Conservation (phyloP, 2,888 invertebrate genomes). For the Amorpha juglandis region DNA sequence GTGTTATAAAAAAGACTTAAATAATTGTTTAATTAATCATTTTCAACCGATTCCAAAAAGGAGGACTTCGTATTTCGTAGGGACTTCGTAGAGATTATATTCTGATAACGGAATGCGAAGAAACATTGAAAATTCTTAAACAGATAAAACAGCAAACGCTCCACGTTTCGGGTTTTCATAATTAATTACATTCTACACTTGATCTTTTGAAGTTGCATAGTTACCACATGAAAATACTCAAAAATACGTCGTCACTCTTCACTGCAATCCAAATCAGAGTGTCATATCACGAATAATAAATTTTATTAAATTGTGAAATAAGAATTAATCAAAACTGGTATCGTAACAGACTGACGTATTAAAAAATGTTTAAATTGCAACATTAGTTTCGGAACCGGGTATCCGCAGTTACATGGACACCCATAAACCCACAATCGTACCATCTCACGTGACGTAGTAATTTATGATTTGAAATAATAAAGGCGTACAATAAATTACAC, state of each 20-base stretch:
- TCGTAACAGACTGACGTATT: constrained; percentile 30
- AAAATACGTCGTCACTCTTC: background rate
- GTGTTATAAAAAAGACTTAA: too few species aligned
- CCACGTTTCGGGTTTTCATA: too few species aligned
- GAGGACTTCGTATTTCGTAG: too few species aligned
- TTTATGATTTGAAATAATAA: background rate
- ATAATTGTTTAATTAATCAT: too few species aligned
- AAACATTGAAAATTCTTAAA: too few species aligned
- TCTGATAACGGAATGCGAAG: too few species aligned
- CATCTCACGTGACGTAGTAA: background rate
- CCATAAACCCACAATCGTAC: background rate
- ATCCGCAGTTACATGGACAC: constrained; percentile 40
- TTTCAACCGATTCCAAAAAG: too few species aligned
- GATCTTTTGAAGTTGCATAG: background rate
- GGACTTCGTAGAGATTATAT: too few species aligned
- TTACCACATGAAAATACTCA: background rate
- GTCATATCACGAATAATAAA: constrained; percentile 6
- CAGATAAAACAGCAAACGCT: too few species aligned
- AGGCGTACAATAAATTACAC: background rate
- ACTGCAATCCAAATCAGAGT: constrained; percentile 2
- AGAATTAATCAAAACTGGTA: constrained; percentile 8
- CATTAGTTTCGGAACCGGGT: constrained; percentile 42
- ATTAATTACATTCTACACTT: background rate
- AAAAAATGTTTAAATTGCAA: constrained; percentile 38
- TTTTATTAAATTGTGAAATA: constrained; percentile 9